Conservation (phyloP, 1,140 invertebrate species). For the Zaprionus ornatus region DNA sequence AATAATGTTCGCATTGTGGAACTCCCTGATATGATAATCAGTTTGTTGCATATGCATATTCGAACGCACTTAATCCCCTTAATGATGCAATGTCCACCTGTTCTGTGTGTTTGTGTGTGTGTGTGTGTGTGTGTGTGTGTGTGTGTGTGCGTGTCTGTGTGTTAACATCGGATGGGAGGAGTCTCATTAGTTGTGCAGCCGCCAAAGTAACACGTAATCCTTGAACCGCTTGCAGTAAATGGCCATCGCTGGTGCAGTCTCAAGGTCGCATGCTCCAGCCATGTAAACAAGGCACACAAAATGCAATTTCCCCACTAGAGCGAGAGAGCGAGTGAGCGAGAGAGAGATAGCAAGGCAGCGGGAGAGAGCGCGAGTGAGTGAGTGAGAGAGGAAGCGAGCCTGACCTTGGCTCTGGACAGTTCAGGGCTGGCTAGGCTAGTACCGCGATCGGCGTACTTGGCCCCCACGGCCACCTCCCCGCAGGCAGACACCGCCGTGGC, state of each 20-base stretch:
- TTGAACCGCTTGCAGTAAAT: slow-evolving; percentile 54
- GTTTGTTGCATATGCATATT: slow-evolving; percentile 9
- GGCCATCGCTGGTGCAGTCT: slow-evolving; percentile 25
- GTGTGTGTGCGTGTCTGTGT: neutral
- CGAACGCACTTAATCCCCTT: neutral
- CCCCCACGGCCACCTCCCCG: slow-evolving; percentile 36
- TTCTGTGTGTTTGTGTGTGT: neutral
- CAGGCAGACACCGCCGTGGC: slow-evolving; percentile 29
- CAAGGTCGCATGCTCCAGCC: slow-evolving; percentile 17
- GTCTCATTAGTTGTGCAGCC: slow-evolving; percentile 28
- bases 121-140: neutral
- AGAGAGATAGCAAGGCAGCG: neutral
- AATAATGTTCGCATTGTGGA: neutral
- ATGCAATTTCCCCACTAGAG: slow-evolving; percentile 47
- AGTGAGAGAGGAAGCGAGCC: slow-evolving; percentile 1
- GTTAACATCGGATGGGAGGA: slow-evolving; percentile 29
- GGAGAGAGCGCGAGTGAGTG: slow-evolving; percentile 3
- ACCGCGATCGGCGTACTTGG: slow-evolving; percentile 72
- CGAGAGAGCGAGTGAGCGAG: neutral
- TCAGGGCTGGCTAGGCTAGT: slow-evolving; percentile 67
- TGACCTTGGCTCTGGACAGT: slow-evolving; percentile 24
- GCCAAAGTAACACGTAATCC: slow-evolving; percentile 31
- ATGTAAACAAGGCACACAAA: slow-evolving; percentile 47
- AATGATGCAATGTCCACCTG: neutral
- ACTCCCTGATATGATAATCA: slow-evolving; percentile 11